Conservation (phyloP, 2,888 invertebrate species). For the Ennomos fuscantarius region DNA sequence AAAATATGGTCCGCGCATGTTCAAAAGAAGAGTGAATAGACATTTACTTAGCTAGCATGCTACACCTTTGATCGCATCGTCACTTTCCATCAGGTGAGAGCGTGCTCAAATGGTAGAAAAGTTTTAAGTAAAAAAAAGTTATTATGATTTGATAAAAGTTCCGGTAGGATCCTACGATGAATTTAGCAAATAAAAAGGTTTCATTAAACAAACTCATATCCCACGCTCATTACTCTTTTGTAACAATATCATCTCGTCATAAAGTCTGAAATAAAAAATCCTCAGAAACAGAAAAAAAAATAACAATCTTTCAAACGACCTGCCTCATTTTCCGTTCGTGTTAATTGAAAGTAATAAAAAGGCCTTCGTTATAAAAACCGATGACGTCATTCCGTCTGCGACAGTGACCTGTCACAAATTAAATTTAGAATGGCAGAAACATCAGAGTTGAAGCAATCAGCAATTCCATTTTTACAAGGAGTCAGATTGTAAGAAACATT, state of each 20-base stretch:
- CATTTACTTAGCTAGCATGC: no score
- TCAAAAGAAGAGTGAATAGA: no score
- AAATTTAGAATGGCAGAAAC: slow-evolving; percentile 23
- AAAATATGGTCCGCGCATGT: no score
- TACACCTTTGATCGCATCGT: no score
- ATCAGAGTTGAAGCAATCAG: slow-evolving; percentile 13
- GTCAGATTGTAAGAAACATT: no score
- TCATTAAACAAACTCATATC: slow-evolving; percentile 17
- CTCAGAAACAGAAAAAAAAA: slow-evolving; percentile 21
- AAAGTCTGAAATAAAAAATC: slow-evolving; percentile 5
- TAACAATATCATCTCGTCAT: slow-evolving; percentile 15
- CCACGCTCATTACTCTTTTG: slow-evolving; percentile 12
- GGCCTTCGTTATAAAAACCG: slow-evolving; percentile 29
- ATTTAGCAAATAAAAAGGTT: slow-evolving; percentile 1
- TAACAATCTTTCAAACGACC: slow-evolving; percentile 28
- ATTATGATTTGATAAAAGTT: no score
- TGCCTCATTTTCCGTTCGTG: slow-evolving; percentile 21
- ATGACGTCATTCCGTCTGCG: slow-evolving; percentile 27
- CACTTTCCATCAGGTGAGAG: no score
- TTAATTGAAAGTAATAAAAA: slow-evolving; percentile 32
- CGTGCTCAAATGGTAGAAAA: no score
- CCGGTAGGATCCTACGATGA: no score
- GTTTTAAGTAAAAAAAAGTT: no score
- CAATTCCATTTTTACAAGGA: background rate
- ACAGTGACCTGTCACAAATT: slow-evolving; percentile 24